A percentile compares a stretch with the other conserved stretches of the same genome.
Evolutionary conservation across 2,888 invertebrate species (phyloP).

Genomic region (Ophion slaviceki): DNA sequence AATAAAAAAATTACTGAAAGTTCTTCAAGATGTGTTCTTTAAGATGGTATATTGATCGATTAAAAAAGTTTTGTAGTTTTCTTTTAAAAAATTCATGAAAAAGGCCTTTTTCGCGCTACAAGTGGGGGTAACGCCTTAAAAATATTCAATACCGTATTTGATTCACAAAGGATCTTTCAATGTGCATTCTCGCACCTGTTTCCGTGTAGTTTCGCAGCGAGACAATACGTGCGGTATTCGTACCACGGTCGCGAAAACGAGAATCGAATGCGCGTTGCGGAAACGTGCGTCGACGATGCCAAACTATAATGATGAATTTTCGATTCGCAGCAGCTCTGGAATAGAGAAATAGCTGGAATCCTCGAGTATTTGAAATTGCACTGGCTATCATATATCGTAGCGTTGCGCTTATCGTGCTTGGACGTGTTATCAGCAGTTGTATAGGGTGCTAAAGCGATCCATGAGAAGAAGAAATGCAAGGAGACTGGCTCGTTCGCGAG

Average conservation of each 20-base stretch:
- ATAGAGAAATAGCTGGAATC: neutral
- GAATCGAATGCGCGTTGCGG: neutral
- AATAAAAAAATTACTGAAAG: no score
- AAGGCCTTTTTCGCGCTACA: no score
- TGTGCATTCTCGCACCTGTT: neutral
- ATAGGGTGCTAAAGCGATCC: slow-evolving; percentile 45
- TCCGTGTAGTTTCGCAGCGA: neutral
- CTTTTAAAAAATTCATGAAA: no score
- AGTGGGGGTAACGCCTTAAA: no score
- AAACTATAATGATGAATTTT: neutral
- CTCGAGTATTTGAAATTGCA: slow-evolving; percentile 11
- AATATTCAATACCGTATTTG: neutral
- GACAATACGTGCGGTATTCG: neutral
- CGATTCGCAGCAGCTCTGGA: neutral
- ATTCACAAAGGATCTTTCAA: neutral
- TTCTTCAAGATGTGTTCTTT: no score
- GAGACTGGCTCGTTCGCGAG: slow-evolving; percentile 59
- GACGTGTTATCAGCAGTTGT: slow-evolving; percentile 37
- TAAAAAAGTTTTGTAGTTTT: no score
- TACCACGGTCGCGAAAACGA: neutral
- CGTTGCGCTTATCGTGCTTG: slow-evolving; percentile 1
- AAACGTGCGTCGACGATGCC: neutral
- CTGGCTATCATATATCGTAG: neutral
- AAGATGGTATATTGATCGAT: no score
- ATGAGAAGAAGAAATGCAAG: slow-evolving; percentile 49